phyloP scores from a whole-genome alignment of 2,888 invertebrate species.

The Calliscelio sp. region DNA sequence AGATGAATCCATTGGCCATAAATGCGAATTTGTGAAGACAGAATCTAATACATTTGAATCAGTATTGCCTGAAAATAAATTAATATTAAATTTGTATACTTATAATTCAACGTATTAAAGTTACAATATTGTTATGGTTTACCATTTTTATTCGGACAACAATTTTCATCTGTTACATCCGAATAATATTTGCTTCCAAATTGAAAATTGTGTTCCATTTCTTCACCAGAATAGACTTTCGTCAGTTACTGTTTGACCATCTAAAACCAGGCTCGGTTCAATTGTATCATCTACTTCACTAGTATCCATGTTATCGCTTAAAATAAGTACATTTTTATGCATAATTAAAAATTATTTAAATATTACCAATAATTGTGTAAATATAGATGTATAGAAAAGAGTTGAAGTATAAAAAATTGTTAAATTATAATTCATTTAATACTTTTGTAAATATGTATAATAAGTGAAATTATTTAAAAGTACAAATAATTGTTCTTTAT shows the following conservation, averaged over 20 bases:
- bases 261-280: neutral
- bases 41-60: neutral
- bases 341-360: no score
- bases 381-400: neutral
- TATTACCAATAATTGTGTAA: no score
- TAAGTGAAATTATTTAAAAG: neutral
- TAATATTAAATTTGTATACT: neutral
- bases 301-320: neutral
- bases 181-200: neutral
- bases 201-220: neutral
- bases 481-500: neutral
- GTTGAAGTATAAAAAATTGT: neutral
- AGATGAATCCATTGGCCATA: neutral
- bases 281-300: neutral
- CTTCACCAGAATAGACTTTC: neutral
- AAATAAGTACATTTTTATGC: neutral
- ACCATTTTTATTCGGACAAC: conserved; percentile 1
- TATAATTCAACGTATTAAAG: neutral
- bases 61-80: neutral
- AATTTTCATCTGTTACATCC: conserved; percentile 3
- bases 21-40: conserved; percentile 2
- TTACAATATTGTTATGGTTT: neutral
- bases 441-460: neutral
- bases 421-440: neutral
- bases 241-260: neutral